Evolutionary conservation across 2,113 vertebrate species (phyloP).

Genomic region (Gracilinanus agilis): DNA sequence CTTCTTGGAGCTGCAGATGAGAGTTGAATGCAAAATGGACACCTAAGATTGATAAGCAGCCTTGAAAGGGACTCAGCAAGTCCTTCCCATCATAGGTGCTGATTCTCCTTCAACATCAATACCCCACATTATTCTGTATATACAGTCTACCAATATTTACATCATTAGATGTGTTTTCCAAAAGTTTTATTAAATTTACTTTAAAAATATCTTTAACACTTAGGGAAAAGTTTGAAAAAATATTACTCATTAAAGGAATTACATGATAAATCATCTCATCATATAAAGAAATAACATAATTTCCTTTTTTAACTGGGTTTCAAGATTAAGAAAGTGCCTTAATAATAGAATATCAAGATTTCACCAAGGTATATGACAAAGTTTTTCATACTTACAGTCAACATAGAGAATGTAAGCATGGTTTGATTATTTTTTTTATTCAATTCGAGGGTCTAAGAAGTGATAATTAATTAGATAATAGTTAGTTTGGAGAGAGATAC

Average conservation of each 20-base stretch:
- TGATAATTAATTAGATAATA: too few relatives aligned
- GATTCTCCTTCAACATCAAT: too few relatives aligned
- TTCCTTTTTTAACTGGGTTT: background rate
- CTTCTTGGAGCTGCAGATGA: too few relatives aligned
- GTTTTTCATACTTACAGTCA: background rate
- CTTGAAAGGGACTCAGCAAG: too few relatives aligned
- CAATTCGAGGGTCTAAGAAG: too few relatives aligned
- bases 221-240: background rate
- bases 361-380: background rate
- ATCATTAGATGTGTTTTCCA: background rate
- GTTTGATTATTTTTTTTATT: background rate
- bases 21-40: too few relatives aligned
- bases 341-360: background rate
- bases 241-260: background rate
- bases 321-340: background rate
- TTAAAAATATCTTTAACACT: background rate
- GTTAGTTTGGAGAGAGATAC: background rate
- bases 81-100: too few relatives aligned
- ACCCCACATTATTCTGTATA: background rate
- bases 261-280: background rate
- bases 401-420: background rate
- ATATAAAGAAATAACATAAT: background rate
- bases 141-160: background rate
- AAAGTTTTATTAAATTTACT: background rate
- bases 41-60: too few relatives aligned